Evolutionary conservation across 1,140 invertebrate genomes (phyloP), one percentile per base, ranked within the genome.

Genomic region (Ceratosolen fusciceps): DNA sequence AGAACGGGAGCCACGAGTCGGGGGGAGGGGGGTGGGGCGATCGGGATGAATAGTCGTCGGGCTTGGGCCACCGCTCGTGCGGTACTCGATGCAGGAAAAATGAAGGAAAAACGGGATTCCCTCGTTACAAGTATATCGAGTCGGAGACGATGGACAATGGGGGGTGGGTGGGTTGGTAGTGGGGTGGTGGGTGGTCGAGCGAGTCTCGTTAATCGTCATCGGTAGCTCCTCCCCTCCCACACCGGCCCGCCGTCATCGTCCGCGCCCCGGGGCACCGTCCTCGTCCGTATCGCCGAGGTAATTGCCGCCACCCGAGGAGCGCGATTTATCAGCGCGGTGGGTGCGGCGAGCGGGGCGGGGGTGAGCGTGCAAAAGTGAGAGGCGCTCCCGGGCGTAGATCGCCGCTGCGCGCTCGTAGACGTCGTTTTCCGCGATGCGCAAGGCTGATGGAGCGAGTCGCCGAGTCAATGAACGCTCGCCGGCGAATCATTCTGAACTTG

Each of bases 401-500:
- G 14, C 8, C 14, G 14, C 24, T 39, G 19, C 37, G 67, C 39
- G 39, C 39, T 34, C 52, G 68, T 24, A 34, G 68, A 72, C 54
- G 47, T 72, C 68, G 47, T 72, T 73, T 73, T 47, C 56, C 58
- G 47, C 54, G 77, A 79, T 67, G 70, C 70, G 77, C 68, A 72
- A 72, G 77, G 77, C 77, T 73, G 77, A 79, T 79, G 39, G 77
- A 79, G 77, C 77, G 77, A 16, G 74, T 37, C 56, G 29, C 29
- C 10, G 47, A 79, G 77, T 79, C 77, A 79, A 79, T 47, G 77
- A 79, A 79, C 77, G 77, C 26, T 65, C 68, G 77, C n/a, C n/a
- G n/a, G n/a, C 16, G 77, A 73, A 77, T 77, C 67, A 39, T 37
- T 24, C 67, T 65, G 31, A 37, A 37, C 60, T 65, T 21, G 60